A percentile compares a stretch with the other conserved stretches of the same genome.
phyloP scores from a whole-genome alignment of 2,113 vertebrate genomes.

The Barbus barbus region DNA sequence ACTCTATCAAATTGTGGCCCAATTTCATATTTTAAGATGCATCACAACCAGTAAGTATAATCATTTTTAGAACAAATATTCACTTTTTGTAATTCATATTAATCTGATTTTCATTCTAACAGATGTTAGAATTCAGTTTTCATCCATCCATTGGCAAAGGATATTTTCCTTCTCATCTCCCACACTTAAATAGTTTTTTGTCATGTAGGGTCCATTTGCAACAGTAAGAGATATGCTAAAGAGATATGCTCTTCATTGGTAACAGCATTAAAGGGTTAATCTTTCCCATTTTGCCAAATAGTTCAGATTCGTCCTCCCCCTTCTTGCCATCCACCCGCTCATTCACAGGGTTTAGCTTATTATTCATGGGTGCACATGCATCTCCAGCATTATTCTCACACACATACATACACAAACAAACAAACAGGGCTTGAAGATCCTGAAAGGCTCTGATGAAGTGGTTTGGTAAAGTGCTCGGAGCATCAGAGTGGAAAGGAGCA shows the following conservation, averaged over 20 bases:
- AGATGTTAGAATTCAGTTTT: no score
- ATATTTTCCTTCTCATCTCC: not conserved
- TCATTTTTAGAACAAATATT: not conserved
- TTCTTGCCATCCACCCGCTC: constrained; percentile 3
- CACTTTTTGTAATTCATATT: not conserved
- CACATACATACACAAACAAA: constrained; percentile 12
- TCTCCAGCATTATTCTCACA: not conserved
- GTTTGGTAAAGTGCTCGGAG: constrained; percentile 40
- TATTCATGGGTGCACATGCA: not conserved
- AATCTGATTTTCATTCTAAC: not conserved
- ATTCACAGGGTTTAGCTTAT: not conserved
- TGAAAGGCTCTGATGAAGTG: constrained; percentile 47
- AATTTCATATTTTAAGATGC: not conserved
- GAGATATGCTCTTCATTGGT: not conserved
- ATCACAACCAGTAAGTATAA: not conserved
- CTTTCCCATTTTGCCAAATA: not conserved
- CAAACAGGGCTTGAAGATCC: not conserved
- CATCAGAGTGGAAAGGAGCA: constrained; percentile 19
- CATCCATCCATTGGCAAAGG: not conserved
- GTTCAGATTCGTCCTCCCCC: not conserved
- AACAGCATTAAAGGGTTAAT: not conserved
- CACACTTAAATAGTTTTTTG: no score
- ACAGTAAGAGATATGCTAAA: not conserved
- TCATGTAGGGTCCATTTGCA: not conserved
- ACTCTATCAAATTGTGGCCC: not conserved